Conservation (phyloP, 1,140 invertebrate species). For the Megathymus violae region DNA sequence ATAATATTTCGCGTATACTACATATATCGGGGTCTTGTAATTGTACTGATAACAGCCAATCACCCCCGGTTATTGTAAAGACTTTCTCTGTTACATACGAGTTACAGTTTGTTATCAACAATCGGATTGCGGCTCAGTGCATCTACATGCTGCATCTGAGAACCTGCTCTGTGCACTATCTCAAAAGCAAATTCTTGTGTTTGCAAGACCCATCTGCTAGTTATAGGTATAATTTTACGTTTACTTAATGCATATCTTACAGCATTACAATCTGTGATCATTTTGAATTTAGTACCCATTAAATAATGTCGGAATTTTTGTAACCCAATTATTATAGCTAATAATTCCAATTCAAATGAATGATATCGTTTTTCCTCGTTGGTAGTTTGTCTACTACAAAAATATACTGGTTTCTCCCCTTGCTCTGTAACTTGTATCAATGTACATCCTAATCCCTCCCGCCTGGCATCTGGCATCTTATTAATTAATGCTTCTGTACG, state of each 20-base stretch:
- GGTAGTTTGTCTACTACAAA: conserved; percentile 37
- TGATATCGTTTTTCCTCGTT: conserved; percentile 36
- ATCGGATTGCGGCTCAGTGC: conserved; percentile 18
- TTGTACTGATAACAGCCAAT: conserved; percentile 39
- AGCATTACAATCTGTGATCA: conserved; percentile 51
- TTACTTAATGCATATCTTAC: conserved; percentile 44
- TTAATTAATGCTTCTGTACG: too few species aligned
- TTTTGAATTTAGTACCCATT: conserved; percentile 37
- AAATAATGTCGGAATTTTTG: conserved; percentile 49
- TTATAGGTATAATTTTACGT: conserved; percentile 43
- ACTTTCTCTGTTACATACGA: background rate
- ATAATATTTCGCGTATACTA: conserved; percentile 36
- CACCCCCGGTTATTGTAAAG: conserved; percentile 10
- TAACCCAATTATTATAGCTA: conserved; percentile 48
- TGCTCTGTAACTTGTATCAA: conserved; percentile 28
- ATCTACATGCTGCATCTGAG: conserved; percentile 47
- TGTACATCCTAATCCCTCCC: conserved; percentile 31
- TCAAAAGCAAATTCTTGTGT: conserved; percentile 48
- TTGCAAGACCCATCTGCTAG: conserved; percentile 45
- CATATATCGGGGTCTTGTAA: conserved; percentile 40
- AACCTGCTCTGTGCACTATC: conserved; percentile 41
- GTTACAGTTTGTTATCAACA: background rate
- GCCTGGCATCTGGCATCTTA: conserved; percentile 32
- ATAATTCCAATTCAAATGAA: conserved; percentile 46
- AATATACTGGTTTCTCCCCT: conserved; percentile 38